Conservation (phyloP, 2,113 vertebrate species). For the Sphyrna mokarran region DNA sequence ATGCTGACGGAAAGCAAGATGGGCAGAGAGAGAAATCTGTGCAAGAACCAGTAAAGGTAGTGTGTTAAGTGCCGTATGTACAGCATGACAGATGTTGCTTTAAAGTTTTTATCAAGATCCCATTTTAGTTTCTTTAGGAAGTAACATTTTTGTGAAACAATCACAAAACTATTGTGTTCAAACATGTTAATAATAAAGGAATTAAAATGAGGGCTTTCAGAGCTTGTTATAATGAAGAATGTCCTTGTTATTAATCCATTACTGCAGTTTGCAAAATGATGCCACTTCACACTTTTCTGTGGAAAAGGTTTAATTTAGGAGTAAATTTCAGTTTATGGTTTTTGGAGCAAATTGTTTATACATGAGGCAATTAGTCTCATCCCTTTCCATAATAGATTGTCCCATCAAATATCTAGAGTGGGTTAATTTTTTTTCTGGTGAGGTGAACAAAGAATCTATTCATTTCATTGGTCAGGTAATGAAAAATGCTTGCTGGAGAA, state of each 20-base stretch:
- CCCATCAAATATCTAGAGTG: neutral
- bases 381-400: neutral
- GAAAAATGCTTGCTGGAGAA: neutral
- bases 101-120: neutral
- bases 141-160: neutral
- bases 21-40: slow-evolving; percentile 19
- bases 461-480: neutral
- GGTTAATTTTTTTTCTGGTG: neutral
- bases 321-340: neutral
- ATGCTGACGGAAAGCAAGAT: slow-evolving; percentile 13
- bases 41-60: slow-evolving; percentile 13
- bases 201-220: neutral
- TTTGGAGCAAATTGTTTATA: neutral
- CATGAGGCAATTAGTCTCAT: neutral
- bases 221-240: neutral
- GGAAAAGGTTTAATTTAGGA: neutral
- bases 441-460: neutral
- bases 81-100: neutral
- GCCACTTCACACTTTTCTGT: neutral
- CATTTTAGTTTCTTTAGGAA: neutral
- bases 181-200: neutral
- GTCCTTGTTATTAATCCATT: neutral
- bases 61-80: neutral
- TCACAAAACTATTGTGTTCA: neutral
- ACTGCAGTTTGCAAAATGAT: neutral